A percentile compares a stretch with the other conserved stretches of the same genome.
Evolutionary conservation across 2,888 invertebrate species (phyloP).

Genomic region (Graphium colonna): DNA sequence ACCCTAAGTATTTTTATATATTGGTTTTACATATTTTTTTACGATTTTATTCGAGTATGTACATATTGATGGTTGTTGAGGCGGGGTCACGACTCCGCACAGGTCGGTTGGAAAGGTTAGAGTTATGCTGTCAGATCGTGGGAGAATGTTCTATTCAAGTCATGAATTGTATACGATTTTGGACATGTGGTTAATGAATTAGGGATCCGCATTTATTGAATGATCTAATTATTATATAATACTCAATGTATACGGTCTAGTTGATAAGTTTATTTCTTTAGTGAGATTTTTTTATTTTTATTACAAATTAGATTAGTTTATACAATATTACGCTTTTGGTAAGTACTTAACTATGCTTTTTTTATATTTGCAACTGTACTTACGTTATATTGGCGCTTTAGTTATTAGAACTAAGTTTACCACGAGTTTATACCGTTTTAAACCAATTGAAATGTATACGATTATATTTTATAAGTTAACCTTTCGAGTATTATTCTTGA

Average conservation of each 20-base stretch:
- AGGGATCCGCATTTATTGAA: slow-evolving; percentile 72
- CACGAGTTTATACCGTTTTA: slow-evolving; percentile 48
- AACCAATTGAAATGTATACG: slow-evolving; percentile 66
- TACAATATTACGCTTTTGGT: slow-evolving; percentile 42
- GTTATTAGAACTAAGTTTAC: slow-evolving; percentile 30
- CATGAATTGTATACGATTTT: slow-evolving; percentile 71
- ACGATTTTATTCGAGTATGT: slow-evolving; percentile 73
- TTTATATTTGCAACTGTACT: slow-evolving; percentile 45
- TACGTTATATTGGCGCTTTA: slow-evolving; percentile 26
- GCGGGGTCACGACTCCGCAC: slow-evolving; percentile 41
- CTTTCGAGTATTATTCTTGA: slow-evolving; percentile 72
- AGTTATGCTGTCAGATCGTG: slow-evolving; percentile 54
- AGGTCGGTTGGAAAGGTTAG: slow-evolving; percentile 52
- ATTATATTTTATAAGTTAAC: slow-evolving; percentile 59
- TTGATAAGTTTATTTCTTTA: slow-evolving; percentile 62
- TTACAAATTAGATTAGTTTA: slow-evolving; percentile 44
- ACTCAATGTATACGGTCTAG: slow-evolving; percentile 77
- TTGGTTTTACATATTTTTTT: slow-evolving; percentile 77
- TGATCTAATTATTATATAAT: slow-evolving; percentile 67
- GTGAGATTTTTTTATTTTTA: slow-evolving; percentile 64
- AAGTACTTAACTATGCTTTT: slow-evolving; percentile 45
- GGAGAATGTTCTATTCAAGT: slow-evolving; percentile 46
- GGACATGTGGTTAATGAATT: slow-evolving; percentile 62
- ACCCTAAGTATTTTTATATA: slow-evolving; percentile 78
- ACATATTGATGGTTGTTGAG: slow-evolving; percentile 62